Conservation (phyloP, 2,888 invertebrate species). For the Troilus luridus region DNA sequence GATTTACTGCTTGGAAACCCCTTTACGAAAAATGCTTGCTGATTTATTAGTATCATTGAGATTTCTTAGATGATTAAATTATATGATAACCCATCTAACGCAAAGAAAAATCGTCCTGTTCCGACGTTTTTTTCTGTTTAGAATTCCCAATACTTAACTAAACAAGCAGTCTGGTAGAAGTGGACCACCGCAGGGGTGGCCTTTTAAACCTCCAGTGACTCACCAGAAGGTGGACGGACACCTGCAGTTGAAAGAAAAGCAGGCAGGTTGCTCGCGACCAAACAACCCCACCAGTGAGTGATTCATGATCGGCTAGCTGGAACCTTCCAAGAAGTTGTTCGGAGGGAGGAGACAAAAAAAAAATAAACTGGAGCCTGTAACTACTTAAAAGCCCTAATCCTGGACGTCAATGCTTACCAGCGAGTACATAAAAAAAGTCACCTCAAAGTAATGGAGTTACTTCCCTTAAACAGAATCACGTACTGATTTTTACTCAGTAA, state of each 20-base stretch:
- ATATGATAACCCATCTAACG: too few species aligned
- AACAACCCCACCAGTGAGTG: background rate
- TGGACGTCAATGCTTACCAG: background rate
- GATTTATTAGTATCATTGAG: too few species aligned
- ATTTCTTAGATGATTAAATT: too few species aligned
- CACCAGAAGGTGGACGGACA: background rate
- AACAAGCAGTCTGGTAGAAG: background rate
- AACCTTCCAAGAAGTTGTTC: background rate
- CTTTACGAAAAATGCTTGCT: too few species aligned
- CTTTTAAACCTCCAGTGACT: background rate
- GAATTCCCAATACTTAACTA: too few species aligned
- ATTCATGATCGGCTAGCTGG: background rate
- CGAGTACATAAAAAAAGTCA: background rate
- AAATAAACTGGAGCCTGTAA: background rate
- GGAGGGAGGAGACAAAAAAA: background rate
- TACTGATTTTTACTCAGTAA: background rate
- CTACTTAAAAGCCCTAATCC: background rate
- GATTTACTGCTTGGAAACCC: too few species aligned
- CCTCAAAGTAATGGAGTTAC: background rate
- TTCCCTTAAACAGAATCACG: background rate
- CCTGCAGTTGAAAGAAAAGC: background rate
- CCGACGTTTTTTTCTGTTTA: background rate
- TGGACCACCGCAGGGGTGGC: background rate
- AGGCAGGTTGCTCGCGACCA: background rate
- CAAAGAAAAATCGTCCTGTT: background rate